Base-by-base conservation (phyloP, 2,113 vertebrate species). In the Hassar affinis region DNA sequence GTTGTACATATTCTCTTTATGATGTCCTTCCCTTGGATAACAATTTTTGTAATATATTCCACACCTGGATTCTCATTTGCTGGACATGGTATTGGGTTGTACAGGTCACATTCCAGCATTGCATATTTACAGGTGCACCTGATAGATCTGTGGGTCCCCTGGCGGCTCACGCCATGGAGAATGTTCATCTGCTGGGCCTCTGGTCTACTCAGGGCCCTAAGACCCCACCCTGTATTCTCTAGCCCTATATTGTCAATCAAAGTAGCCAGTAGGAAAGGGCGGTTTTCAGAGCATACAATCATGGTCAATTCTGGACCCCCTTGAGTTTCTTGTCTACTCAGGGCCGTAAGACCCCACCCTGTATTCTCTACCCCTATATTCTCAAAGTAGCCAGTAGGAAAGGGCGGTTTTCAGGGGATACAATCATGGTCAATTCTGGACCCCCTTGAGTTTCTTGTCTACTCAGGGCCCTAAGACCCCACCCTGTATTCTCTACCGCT, bases 11-110 rank as follows among this genome's bases (percentile, higher is more conserved):
- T 78, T 72, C 35, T 82, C 25, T 52, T 45, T 74, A 52, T 45
- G 66, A 61, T 30, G 4, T 45, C 62, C 17, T 62, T 79, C 30
- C n/a, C 27, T 78, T 27, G 18, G 20, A 20, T 71, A 59, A 47
- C n/a, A 61, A 82, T 64, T 54, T n/a, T 85, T 51, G 42, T 54
- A 80, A 72, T 51, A 75, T 81, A 75, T 27, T 25, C 15, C 35
- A 47, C 86, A 87, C 83, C 86, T 85, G 86, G 51, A 54, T 81
- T 80, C 52, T 74, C 45, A 42, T 35, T 79, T 74, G 4, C 4
- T 1, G 8, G 45, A n/a, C 30, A 45, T 52, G 71, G 77, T 80
- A 69, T 81, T 22, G 22, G 59, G 69, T 75, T 47, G 30, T 33
- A 76, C 56, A 56, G 79, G 72, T 85, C 78, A 6, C 75, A 74